Evolutionary conservation across 2,113 vertebrate species (phyloP).

Genomic region (Syrrhaptes paradoxus): DNA sequence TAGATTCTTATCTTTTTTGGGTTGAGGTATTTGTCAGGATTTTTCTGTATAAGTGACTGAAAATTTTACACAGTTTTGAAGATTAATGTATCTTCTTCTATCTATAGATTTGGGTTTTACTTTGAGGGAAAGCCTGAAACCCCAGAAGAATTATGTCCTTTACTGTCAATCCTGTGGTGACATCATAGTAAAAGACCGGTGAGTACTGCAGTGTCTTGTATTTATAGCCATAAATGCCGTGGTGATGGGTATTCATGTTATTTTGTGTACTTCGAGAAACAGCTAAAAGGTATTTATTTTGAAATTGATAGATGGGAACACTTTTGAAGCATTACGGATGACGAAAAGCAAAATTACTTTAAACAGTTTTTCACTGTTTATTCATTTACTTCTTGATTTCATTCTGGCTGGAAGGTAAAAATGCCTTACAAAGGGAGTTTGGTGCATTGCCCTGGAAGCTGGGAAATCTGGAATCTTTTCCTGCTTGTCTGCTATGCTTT

Average conservation of each 20-base stretch:
- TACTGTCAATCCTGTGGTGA: conserved; percentile 89
- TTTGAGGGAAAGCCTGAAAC: conserved; percentile 76
- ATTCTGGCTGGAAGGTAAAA: neutral
- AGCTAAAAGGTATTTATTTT: neutral
- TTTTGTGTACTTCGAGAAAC: neutral
- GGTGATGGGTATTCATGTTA: neutral
- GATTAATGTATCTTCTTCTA: neutral
- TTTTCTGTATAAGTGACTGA: neutral
- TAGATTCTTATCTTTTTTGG: neutral
- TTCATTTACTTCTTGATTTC: neutral
- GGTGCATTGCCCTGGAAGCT: neutral
- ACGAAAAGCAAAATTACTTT: neutral
- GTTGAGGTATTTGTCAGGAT: neutral
- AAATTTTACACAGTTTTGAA: neutral
- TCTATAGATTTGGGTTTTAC: conserved; percentile 74
- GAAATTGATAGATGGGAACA: neutral
- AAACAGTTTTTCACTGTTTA: neutral
- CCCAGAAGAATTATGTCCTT: conserved; percentile 79
- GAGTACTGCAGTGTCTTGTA: conserved; percentile 62
- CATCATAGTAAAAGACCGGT: conserved; percentile 83
- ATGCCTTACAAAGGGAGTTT: neutral
- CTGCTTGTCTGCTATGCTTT: neutral
- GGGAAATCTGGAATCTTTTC: neutral
- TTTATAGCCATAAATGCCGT: neutral
- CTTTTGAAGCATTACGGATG: neutral